Conservation (phyloP, 2,113 vertebrate species). For the Hucho hucho region DNA sequence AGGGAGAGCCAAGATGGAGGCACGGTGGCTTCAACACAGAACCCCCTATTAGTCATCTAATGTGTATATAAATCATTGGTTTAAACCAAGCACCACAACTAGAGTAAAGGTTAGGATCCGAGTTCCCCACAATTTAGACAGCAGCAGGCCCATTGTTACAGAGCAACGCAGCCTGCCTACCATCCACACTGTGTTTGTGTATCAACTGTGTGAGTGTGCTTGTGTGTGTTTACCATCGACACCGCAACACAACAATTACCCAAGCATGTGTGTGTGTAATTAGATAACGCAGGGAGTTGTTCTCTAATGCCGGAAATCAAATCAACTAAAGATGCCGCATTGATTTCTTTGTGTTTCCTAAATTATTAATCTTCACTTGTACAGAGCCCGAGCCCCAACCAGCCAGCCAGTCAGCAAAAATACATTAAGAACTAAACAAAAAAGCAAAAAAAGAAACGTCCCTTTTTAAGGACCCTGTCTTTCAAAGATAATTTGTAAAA, state of each 20-base stretch:
- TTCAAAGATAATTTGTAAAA: too few relatives aligned
- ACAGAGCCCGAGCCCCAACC: slow-evolving; percentile 52
- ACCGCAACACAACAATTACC: slow-evolving; percentile 67
- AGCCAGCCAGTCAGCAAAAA: slow-evolving; percentile 3
- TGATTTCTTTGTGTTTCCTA: slow-evolving; percentile 72
- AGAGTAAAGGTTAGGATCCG: slow-evolving; percentile 1
- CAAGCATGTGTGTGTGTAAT: slow-evolving; percentile 73
- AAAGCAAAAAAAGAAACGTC: slow-evolving; percentile 17
- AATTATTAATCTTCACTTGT: slow-evolving; percentile 74
- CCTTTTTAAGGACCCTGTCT: too few relatives aligned
- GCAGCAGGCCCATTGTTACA: too few relatives aligned
- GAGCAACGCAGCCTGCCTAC: too few relatives aligned
- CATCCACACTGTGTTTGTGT: slow-evolving; percentile 20
- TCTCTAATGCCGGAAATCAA: slow-evolving; percentile 75
- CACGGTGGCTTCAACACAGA: too few relatives aligned
- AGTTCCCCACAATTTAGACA: too few relatives aligned
- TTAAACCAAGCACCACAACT: too few relatives aligned
- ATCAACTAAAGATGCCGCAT: slow-evolving; percentile 76
- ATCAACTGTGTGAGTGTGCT: slow-evolving; percentile 43
- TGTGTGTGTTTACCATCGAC: slow-evolving; percentile 70
- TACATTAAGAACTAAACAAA: too few relatives aligned
- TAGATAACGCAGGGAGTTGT: slow-evolving; percentile 73
- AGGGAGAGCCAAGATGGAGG: too few relatives aligned
- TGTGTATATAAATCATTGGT: too few relatives aligned
- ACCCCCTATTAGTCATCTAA: too few relatives aligned